Evolutionary conservation across 2,797 vertebrate species (phyloP), one percentile per base, ranked within the genome.

Genomic region (Paratrypauchen microcephalus): DNA sequence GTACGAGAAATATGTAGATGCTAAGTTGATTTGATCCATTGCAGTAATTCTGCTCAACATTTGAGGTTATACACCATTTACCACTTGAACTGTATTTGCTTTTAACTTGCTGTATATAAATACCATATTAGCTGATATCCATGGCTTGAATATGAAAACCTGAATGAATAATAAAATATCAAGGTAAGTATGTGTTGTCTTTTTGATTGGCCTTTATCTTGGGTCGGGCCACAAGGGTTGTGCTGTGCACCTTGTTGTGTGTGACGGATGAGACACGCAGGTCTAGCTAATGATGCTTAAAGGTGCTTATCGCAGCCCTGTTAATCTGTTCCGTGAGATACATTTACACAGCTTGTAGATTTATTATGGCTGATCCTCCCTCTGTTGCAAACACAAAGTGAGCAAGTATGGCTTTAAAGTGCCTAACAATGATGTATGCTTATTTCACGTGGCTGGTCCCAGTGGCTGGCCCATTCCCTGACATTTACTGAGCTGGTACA

Each of bases 401-500:
- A 66, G 55, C 62, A 65, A 68, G 32, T 67, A 65, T 59, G 76
- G 61, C 74, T 86, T 85, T 61, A 82, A 81, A 68, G 70, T 59
- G 59, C 76, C 79, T 64, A 69, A 83, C 84, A 78, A 86, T 85
- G 87, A 91, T 88, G 86, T 88, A 87, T 86, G 81, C 78, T 86
- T 81, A 88, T 75, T 87, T 87, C 84, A 87, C 81, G 90, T 87
- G 93, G 85, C 90, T 87, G 70, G 82, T 86, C 82, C 65, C 78
- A 68, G 68, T 93, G 93, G 90, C 82, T 94, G 94, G 94, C 92
- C 93, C 92, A 70, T 91, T 94, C 81, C 32, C 82, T 96, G 96
- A 96, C 96, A 96, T 97, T 96, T 95, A 92, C 90, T 89, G 89
- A 91, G 92, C 92, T 89, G 87, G 90, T 91, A 92, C 95, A 97